phyloP scores from a whole-genome alignment of 2,113 vertebrate genomes.

The Stigmatopora nigra region DNA sequence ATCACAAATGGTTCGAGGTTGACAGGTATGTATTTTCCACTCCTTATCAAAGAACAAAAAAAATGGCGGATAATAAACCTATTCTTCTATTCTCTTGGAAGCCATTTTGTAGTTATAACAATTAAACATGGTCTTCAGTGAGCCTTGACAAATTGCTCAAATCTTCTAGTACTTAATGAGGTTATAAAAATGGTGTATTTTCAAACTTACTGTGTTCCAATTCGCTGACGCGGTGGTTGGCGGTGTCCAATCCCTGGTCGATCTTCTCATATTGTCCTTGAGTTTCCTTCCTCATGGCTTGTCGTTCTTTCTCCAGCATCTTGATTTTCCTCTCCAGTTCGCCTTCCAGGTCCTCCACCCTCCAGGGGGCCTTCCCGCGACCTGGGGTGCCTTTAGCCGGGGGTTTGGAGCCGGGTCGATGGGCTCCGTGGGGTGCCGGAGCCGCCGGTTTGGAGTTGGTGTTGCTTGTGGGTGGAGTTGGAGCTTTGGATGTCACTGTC shows the following conservation, averaged over 20 bases:
- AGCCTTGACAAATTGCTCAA: too few species aligned
- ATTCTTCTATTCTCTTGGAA: too few species aligned
- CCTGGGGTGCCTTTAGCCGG: constrained; percentile 42
- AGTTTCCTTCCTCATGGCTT: constrained; percentile 70
- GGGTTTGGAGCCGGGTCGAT: constrained; percentile 40
- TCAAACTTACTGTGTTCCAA: constrained; percentile 83
- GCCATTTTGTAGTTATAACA: too few species aligned
- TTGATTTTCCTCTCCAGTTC: constrained; percentile 89
- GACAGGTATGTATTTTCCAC: too few species aligned
- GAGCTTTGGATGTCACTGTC: not conserved
- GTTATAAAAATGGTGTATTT: not conserved
- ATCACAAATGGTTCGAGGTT: too few species aligned
- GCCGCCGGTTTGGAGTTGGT: constrained; percentile 20
- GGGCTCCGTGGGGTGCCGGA: constrained; percentile 26
- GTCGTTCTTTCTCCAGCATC: constrained; percentile 85
- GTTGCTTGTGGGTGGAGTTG: constrained; percentile 9
- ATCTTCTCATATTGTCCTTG: constrained; percentile 80
- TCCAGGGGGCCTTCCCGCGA: constrained; percentile 69
- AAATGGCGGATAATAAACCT: too few species aligned
- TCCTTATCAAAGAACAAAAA: too few species aligned
- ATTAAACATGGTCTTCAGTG: too few species aligned
- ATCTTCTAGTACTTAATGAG: too few species aligned
- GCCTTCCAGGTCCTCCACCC: constrained; percentile 87
- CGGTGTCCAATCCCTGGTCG: constrained; percentile 80
- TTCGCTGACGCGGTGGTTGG: constrained; percentile 78